Percentiles rank a stretch among this genome's conserved stretches.
Conservation (phyloP, 2,797 vertebrate genomes). For the Chaetodon trifasciatus region DNA sequence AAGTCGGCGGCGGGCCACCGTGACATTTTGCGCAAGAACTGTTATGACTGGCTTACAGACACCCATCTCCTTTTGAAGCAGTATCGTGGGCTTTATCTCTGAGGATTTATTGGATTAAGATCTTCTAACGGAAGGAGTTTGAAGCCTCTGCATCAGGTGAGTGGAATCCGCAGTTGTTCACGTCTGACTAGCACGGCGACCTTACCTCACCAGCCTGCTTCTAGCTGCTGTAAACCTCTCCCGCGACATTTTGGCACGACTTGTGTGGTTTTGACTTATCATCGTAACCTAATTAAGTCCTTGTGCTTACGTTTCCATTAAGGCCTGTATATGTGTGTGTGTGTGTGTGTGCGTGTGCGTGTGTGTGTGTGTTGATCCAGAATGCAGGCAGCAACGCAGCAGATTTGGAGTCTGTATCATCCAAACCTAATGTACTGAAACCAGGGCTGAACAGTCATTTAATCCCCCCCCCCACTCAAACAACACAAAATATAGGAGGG, state of each 20-base stretch:
- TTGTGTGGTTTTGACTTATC: constrained; percentile 12
- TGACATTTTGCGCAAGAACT: constrained; percentile 20
- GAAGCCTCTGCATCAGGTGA: constrained; percentile 74
- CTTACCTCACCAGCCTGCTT: constrained; percentile 8
- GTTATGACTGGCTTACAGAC: constrained; percentile 26
- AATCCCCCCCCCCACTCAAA: not conserved
- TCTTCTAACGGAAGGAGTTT: constrained; percentile 11
- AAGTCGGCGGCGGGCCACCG: constrained; percentile 17
- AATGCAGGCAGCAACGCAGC: not conserved
- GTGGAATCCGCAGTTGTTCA: constrained; percentile 36
- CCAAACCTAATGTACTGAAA: not conserved
- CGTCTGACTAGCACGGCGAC: constrained; percentile 22
- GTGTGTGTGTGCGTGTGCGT: too few species aligned
- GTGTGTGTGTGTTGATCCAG: not conserved
- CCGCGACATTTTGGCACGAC: constrained; percentile 16
- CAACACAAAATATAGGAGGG: not conserved
- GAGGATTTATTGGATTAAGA: constrained; percentile 3
- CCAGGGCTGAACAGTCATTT: not conserved
- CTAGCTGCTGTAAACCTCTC: too few species aligned
- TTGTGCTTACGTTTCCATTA: not conserved
- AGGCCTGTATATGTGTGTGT: not conserved
- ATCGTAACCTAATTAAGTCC: constrained; percentile 43
- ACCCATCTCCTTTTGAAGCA: not conserved
- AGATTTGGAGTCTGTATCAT: not conserved
- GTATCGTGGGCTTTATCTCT: not conserved